Evolutionary conservation across 2,113 vertebrate genomes (phyloP).

Genomic region (Nettapus auritus): DNA sequence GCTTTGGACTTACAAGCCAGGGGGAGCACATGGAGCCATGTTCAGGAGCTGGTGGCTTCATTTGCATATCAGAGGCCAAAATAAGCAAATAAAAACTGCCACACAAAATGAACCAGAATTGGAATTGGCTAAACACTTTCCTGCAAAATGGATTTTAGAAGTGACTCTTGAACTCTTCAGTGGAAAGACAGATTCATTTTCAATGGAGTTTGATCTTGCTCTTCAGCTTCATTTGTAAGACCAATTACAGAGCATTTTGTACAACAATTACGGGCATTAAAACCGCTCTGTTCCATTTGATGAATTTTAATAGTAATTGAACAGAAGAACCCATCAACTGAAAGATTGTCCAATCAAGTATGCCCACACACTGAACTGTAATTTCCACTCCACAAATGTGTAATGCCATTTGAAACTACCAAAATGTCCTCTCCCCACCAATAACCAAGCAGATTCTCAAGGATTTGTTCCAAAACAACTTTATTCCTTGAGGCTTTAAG

Average conservation of each 20-base stretch:
- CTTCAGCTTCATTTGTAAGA: conserved; percentile 82
- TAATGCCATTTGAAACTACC: conserved; percentile 19
- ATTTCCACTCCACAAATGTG: conserved; percentile 71
- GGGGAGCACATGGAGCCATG: background rate
- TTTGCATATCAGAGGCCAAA: conserved; percentile 72
- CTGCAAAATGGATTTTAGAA: conserved; percentile 52
- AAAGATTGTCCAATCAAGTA: conserved; percentile 77
- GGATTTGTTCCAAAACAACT: conserved; percentile 26
- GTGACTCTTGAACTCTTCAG: conserved; percentile 63
- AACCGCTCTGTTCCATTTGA: conserved; percentile 82
- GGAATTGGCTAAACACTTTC: conserved; percentile 65
- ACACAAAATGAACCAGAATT: conserved; percentile 62
- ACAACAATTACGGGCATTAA: conserved; percentile 80
- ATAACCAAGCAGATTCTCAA: background rate
- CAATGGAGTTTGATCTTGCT: conserved; percentile 73
- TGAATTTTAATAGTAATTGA: conserved; percentile 85
- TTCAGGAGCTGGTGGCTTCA: conserved; percentile 33
- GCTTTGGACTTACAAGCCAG: background rate
- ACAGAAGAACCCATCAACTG: conserved; percentile 79
- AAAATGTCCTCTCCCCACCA: conserved; percentile 27
- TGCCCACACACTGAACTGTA: conserved; percentile 77
- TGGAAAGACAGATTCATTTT: conserved; percentile 74
- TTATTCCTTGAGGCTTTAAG: conserved; percentile 1
- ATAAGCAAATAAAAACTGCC: conserved; percentile 68
- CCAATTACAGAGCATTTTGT: conserved; percentile 82